phyloP scores from a whole-genome alignment of 1,140 invertebrate genomes.

The Lordiphosa mommai region DNA sequence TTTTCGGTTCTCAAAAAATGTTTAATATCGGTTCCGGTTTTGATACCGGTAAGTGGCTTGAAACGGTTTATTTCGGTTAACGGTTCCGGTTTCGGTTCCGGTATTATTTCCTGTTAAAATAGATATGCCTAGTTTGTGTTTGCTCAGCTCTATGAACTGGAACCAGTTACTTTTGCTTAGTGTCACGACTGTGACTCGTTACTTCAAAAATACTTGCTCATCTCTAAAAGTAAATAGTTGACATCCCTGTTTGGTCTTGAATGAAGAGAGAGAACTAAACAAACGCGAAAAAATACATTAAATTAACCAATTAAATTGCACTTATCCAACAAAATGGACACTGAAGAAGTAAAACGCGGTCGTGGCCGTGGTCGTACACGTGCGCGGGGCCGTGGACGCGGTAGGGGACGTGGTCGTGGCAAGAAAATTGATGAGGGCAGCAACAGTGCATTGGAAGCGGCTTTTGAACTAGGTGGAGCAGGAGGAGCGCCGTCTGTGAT shows the following conservation, averaged over 20 bases:
- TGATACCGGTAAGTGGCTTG: too few species aligned
- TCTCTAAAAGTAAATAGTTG: not conserved
- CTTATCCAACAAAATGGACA: slow-evolving; percentile 46
- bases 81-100: too few species aligned
- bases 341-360: slow-evolving; percentile 81
- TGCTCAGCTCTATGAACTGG: too few species aligned
- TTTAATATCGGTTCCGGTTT: too few species aligned
- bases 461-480: slow-evolving; percentile 16
- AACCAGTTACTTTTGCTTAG: too few species aligned
- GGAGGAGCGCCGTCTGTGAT: slow-evolving; percentile 15
- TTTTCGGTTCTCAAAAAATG: too few species aligned
- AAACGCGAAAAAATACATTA: slow-evolving; percentile 14
- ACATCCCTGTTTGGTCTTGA: slow-evolving; percentile 4
- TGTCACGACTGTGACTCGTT: too few species aligned
- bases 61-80: too few species aligned
- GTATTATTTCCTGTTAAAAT: too few species aligned
- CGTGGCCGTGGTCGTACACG: slow-evolving; percentile 82
- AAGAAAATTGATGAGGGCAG: slow-evolving; percentile 88
- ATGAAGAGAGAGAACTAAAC: slow-evolving; percentile 13
- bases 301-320: not conserved
- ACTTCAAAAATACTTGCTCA: not conserved
- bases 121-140: too few species aligned
- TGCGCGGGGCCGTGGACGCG: slow-evolving; percentile 83
- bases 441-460: slow-evolving; percentile 80
- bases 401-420: slow-evolving; percentile 85